Evolutionary conservation across 2,888 invertebrate species (phyloP), one percentile per base, ranked within the genome.

Genomic region (Hypercompe scribonia): DNA sequence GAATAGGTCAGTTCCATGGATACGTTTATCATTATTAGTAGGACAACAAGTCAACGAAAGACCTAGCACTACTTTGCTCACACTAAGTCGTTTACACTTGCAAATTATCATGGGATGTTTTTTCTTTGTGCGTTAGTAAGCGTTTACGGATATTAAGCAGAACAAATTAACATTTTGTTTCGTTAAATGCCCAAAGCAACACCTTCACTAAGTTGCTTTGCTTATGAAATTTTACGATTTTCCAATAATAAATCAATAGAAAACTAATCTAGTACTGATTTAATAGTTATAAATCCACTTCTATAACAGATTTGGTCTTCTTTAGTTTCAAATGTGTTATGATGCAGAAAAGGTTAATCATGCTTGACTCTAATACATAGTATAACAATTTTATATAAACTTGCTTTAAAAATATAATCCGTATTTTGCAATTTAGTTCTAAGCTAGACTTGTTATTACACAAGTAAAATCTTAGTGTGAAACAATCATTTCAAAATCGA

Each of bases 81-180:
- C 13, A 18, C 61, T 58, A 61, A 28, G 18, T 31, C 31, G 18
- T 61, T 31, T 61, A 66, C n/a, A 42, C 33, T 46, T 66, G 31
- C 46, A 33, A 46, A 46, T 33, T 33, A 5, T 15, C 7, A 33
- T 46, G 21, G 42, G 46, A 46, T 46, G 42, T 46, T 66, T 66
- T 66, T 46, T 46, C 66, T 33, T 66, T 36, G 34, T 34, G 13
- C 34, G n/a, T 65, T 36, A 65, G 65, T n/a, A 24, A 31, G 8
- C 42, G 42, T 31, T 65, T 11, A 42, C 13, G 46, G 33, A 42
- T 31, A 66, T 66, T 33, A 46, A 66, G 42, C 21, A 5, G 31
- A 46, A 46, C 66, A 42, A 46, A 66, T 66, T 24, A 66, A 24
- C 31, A 46, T 46, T 66, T 61, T 5, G 61, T 61, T 61, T 31